These are phyloP conservation scores for Xyrichtys novacula DNA, from an alignment of 2,797 vertebrate species.

Conservation along the genomic window DNA sequence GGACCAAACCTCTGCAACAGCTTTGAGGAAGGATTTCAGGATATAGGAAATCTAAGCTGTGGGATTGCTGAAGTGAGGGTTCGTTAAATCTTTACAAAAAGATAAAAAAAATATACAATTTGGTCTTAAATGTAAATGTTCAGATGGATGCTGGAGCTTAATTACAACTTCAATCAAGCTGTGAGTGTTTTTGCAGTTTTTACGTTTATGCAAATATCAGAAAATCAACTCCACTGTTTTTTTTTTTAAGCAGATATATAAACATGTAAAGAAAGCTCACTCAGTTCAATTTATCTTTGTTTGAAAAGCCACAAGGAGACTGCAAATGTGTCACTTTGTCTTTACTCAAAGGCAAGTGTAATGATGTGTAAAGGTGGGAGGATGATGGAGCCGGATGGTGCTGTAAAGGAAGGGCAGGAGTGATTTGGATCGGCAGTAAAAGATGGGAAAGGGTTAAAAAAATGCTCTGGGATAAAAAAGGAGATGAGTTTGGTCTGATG, in stretches of 20 bases:
- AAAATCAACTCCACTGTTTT: background rate
- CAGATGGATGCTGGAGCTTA: conserved; percentile 7
- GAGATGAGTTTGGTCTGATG: background rate
- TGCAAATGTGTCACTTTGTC: conserved; percentile 31
- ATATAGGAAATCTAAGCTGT: conserved; percentile 32
- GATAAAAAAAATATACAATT: conserved; percentile 27
- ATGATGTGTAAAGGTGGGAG: conserved; percentile 21
- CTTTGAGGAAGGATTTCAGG: conserved; percentile 41
- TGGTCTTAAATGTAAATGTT: conserved; percentile 27
- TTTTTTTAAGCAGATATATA: conserved; percentile 9
- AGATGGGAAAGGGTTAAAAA: conserved; percentile 23
- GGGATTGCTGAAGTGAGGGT: conserved; percentile 19
- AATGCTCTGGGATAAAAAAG: conserved; percentile 3
- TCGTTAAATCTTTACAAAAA: conserved; percentile 47
- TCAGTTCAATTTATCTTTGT: conserved; percentile 8
- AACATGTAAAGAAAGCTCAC: conserved; percentile 14
- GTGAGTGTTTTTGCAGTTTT: conserved; percentile 10
- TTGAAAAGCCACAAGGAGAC: conserved; percentile 22
- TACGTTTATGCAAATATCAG: conserved; percentile 14
- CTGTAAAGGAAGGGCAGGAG: conserved; percentile 16
- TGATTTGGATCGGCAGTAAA: conserved; percentile 36
- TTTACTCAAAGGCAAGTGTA: conserved; percentile 22
- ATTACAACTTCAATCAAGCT: conserved; percentile 18
- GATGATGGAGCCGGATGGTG: conserved; percentile 5
- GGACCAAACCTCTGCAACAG: conserved; percentile 42